Evolutionary conservation across 2,888 invertebrate species (phyloP).

Genomic region (Petrophora chlorosata): DNA sequence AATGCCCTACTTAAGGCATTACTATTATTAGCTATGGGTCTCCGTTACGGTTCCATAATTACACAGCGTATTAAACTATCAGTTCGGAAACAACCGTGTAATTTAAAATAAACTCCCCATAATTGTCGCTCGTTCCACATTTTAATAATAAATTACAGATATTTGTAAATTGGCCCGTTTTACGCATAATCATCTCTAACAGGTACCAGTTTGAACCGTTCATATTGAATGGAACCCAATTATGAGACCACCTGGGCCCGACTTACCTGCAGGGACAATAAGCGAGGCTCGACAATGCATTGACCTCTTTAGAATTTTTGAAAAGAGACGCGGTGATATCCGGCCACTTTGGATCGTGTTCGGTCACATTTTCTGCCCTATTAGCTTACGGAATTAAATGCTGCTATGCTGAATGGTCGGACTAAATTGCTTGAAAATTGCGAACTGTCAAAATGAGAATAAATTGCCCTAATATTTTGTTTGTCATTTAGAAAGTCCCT

Average conservation of each 20-base stretch:
- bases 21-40: neutral
- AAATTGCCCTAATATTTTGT: too few species aligned
- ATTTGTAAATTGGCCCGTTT: slow-evolving; percentile 7
- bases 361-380: slow-evolving; percentile 7
- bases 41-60: slow-evolving; percentile 5
- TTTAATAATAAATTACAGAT: slow-evolving; percentile 7
- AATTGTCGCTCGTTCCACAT: slow-evolving; percentile 2
- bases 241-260: slow-evolving; percentile 17
- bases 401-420: too few species aligned
- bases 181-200: slow-evolving; percentile 5
- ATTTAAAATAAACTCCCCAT: slow-evolving; percentile 5
- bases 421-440: too few species aligned
- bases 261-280: slow-evolving; percentile 11
- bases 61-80: slow-evolving; percentile 15
- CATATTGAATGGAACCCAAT: slow-evolving; percentile 16
- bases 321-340: slow-evolving; percentile 1
- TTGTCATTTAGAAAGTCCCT: too few species aligned
- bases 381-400: too few species aligned
- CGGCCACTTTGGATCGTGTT: slow-evolving; percentile 2
- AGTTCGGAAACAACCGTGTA: slow-evolving; percentile 8
- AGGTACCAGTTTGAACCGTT: slow-evolving; percentile 14
- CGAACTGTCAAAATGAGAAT: too few species aligned
- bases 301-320: slow-evolving; percentile 19
- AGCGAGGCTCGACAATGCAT: slow-evolving; percentile 10
- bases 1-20: neutral